A percentile compares a stretch with the other conserved stretches of the same genome.
Conservation (phyloP, 2,888 invertebrate genomes). For the Axea sp. region DNA sequence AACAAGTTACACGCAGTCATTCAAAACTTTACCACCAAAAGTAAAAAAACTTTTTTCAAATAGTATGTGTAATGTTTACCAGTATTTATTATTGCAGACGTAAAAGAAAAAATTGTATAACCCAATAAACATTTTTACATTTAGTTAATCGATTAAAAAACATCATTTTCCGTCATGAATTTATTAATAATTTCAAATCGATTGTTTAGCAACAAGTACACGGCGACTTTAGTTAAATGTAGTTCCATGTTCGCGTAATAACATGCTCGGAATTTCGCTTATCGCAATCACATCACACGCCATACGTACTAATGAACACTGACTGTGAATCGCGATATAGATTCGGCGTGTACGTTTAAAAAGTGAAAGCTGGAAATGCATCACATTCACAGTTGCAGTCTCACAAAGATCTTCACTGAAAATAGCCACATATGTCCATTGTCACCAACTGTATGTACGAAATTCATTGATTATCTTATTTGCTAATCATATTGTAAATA, state of each 20-base stretch:
- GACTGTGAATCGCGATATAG: slow-evolving; percentile 22
- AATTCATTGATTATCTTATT: too few relatives aligned
- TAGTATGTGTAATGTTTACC: slow-evolving; percentile 24
- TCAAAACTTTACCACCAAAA: neutral
- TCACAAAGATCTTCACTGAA: slow-evolving; percentile 12
- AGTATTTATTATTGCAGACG: slow-evolving; percentile 37
- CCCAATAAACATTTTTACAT: slow-evolving; percentile 33
- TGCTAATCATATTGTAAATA: too few relatives aligned
- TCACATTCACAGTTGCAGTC: slow-evolving; percentile 1
- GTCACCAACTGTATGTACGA: too few relatives aligned
- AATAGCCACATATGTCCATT: neutral
- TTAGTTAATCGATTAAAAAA: slow-evolving; percentile 22
- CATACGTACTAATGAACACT: slow-evolving; percentile 38
- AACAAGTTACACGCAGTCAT: too few relatives aligned
- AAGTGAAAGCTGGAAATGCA: slow-evolving; percentile 53
- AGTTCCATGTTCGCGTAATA: slow-evolving; percentile 48
- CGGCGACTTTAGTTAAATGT: slow-evolving; percentile 14
- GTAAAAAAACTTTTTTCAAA: neutral
- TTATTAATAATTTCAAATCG: neutral
- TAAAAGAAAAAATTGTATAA: slow-evolving; percentile 32
- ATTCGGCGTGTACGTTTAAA: slow-evolving; percentile 34
- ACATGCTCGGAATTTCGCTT: slow-evolving; percentile 45
- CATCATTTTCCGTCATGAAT: slow-evolving; percentile 19
- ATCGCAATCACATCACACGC: slow-evolving; percentile 36
- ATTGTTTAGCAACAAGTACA: slow-evolving; percentile 38